Evolutionary conservation across 2,888 invertebrate species (phyloP), one percentile per base, ranked within the genome.

Genomic region (Hyposoter didymator): DNA sequence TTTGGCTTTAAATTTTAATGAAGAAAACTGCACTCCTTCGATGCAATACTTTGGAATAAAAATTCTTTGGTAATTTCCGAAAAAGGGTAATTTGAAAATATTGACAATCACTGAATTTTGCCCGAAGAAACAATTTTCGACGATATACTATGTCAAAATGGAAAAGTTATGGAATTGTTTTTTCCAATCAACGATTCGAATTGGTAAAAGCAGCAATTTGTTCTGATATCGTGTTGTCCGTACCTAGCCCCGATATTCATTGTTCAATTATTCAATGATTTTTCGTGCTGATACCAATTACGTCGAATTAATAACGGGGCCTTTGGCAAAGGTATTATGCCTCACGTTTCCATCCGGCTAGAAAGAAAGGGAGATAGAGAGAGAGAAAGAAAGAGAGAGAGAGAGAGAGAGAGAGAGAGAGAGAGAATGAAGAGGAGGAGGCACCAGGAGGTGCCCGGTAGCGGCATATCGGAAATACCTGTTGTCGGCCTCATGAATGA

Each of bases 401-500:
- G 39, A 47, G 19, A 67, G 45, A 32, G 72, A 49, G 19, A 67
- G 7, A 59, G 55, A 70, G n/a, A 19, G 75, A 70, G 7, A 69
- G 79, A 64, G 64, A 39, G 69, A 62, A 66, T 64, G 73, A 72
- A 52, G 76, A 74, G 72, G 52, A 82, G 66, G 84, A 82, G 76
- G 84, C 78, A 78, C 78, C 84, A 84, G 75, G 81, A 82, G 74
- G 81, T 84, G 47, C 78, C 78, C 79, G 82, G 81, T 80, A 87
- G 79, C 82, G 84, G 85, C 43, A 79, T 87, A 90, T 91, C 89
- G 90, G 91, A 91, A 91, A 90, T 91, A 91, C 91, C 91, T 91
- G 91, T 91, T 91, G 89, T 67, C 22, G 78, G 84, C 78, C 84
- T 88, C 88, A 87, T 88, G 89, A 90, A 90, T 86, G 89, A 89